Conservation (phyloP, 2,888 invertebrate genomes). For the Eubasilissa splendida region DNA sequence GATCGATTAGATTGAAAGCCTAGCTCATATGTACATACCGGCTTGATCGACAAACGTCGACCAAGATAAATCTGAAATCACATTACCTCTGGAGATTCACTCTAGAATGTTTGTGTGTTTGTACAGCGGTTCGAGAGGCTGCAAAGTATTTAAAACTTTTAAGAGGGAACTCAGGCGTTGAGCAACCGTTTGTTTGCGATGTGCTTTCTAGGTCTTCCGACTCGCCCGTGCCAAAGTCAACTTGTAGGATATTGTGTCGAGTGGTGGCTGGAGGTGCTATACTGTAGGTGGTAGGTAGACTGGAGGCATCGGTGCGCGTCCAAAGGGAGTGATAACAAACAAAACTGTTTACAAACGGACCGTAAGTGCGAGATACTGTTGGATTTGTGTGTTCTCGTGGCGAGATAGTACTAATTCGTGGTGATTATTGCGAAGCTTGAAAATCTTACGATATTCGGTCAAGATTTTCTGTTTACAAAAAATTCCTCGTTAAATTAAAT, state of each 20-base stretch:
- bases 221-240: conserved; percentile 22
- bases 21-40: neutral
- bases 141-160: conserved; percentile 4
- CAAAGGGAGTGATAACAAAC: conserved; percentile 25
- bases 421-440: too few species aligned
- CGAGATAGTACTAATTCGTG: too few species aligned
- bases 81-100: neutral
- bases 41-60: neutral
- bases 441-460: too few species aligned
- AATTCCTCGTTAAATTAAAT: too few species aligned
- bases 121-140: neutral
- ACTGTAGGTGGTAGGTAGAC: neutral
- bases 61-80: neutral
- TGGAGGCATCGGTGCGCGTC: conserved; percentile 27
- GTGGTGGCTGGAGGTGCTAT: neutral
- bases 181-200: conserved; percentile 16
- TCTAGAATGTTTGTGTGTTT: neutral
- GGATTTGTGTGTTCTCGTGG: too few species aligned
- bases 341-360: conserved; percentile 1
- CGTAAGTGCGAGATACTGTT: neutral
- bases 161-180: neutral
- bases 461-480: too few species aligned
- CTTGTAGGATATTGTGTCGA: conserved; percentile 16
- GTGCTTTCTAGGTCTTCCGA: conserved; percentile 17
- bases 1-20: too few species aligned